phyloP scores from a whole-genome alignment of 2,797 vertebrate species.

The Oreochromis mossambicus region DNA sequence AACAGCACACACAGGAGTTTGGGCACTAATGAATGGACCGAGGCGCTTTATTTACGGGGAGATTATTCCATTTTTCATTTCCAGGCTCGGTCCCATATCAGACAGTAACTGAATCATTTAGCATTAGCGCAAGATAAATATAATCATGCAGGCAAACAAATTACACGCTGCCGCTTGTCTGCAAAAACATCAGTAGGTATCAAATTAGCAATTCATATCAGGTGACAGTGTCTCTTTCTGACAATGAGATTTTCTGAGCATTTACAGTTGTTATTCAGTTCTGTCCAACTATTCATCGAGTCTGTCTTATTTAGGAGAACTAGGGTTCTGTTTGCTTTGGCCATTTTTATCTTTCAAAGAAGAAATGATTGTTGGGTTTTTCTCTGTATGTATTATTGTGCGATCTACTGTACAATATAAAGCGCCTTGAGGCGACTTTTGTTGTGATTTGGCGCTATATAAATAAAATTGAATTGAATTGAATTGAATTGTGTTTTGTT shows the following conservation, averaged over 20 bases:
- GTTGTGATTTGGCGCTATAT: too few species aligned
- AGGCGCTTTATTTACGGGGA: constrained; percentile 21
- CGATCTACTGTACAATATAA: too few species aligned
- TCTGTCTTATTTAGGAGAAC: neutral
- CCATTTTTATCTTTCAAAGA: neutral
- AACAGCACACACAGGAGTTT: neutral
- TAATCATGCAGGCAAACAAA: constrained; percentile 50
- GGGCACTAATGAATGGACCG: constrained; percentile 23
- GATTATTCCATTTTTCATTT: constrained; percentile 43
- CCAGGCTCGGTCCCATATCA: constrained; percentile 10
- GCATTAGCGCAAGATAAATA: constrained; percentile 34
- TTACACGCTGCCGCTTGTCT: constrained; percentile 28
- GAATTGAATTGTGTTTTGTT: too few species aligned
- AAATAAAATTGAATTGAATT: too few species aligned
- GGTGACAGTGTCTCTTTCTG: constrained; percentile 8
- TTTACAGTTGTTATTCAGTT: neutral
- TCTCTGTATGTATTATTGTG: too few species aligned
- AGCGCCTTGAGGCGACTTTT: too few species aligned
- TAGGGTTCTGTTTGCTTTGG: neutral
- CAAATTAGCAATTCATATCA: constrained; percentile 30
- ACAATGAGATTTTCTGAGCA: constrained; percentile 18
- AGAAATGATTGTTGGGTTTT: neutral
- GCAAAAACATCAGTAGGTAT: constrained; percentile 10
- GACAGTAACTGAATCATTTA: constrained; percentile 41
- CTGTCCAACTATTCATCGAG: neutral